Evolutionary conservation across 2,797 vertebrate species (phyloP).

Genomic region (Taeniopygia guttata): DNA sequence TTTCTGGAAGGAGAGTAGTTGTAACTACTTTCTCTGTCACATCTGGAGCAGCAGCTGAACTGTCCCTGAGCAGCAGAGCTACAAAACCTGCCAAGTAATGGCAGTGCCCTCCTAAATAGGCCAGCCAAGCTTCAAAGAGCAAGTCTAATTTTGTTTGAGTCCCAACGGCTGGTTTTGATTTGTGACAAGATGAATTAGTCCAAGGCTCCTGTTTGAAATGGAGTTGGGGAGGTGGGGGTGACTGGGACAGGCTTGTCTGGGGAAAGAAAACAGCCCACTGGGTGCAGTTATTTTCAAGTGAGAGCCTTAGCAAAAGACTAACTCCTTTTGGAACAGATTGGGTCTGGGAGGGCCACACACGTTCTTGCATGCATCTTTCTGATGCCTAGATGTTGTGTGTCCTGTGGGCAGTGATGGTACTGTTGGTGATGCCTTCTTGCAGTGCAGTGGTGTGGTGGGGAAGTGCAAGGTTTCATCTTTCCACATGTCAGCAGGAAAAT

Average conservation of each 20-base stretch:
- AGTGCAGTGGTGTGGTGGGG: neutral
- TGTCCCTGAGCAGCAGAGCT: neutral
- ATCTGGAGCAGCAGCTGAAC: constrained; percentile 17
- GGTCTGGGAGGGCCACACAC: neutral
- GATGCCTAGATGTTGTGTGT: neutral
- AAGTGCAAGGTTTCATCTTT: neutral
- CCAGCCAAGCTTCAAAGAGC: neutral
- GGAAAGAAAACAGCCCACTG: neutral
- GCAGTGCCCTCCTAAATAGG: constrained; percentile 27
- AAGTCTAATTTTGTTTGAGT: neutral
- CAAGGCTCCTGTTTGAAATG: neutral
- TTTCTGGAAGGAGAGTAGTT: neutral
- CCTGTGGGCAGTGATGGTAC: neutral
- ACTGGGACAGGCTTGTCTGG: neutral
- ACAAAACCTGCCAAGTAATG: neutral
- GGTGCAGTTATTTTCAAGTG: neutral
- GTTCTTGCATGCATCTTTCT: neutral
- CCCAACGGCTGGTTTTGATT: neutral
- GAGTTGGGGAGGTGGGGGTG: neutral
- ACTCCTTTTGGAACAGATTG: neutral
- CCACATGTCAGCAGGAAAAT: neutral
- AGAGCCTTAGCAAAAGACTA: neutral
- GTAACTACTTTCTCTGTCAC: neutral
- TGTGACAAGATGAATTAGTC: constrained; percentile 15
- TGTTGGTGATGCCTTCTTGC: neutral